Base-by-base conservation (phyloP, 2,888 invertebrate genomes). In the Ennomos erosarius region DNA sequence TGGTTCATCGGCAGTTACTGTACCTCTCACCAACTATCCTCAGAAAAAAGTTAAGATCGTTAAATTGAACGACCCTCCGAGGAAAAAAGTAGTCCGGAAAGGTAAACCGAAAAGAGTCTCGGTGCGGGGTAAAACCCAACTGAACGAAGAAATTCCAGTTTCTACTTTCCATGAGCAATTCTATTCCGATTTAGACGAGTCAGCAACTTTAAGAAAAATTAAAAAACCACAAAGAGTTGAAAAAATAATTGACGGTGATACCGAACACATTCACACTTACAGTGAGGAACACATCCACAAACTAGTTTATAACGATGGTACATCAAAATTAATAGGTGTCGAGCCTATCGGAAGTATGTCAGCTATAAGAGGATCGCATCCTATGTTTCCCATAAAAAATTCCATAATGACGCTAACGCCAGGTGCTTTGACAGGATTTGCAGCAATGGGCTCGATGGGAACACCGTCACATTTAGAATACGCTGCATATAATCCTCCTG, bases 271-370 rank as follows among this genome's bases (percentile, higher is more conserved):
- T 64, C 93, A 93, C 68, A 92, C 92, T 0, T 93, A 91, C 62
- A 92, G 88, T 63, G 93, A 92, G 69, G 93, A 93, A 68, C 92
- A 93, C 50, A 86, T 93, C 55, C 92, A 92, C 64, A 92, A 92
- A 69, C 71, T 92, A 55, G 75, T 90, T 2, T 91, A 79, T 62
- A 84, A 87, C 62, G 84, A 88, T 13, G 80, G 59, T n/a, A 53
- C 51, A 13, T 46, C 49, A 13, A 62, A 55, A 10, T 13, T 84
- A 10, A 73, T 79, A 11, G 81, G 82, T 8, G 69, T 78, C 1
- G 82, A 88, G 54, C 77, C 83, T 16, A 69, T 74, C 46, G 81
- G 85, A 16, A 50, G 68, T 57, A 79, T 89, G 78, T 76, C 89
- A 1, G 77, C 78, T 4, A 67, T 85, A 3, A 59, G 75, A 9